Evolutionary conservation across 2,888 invertebrate species (phyloP), one percentile per base, ranked within the genome.

Genomic region (Ommatoiulus sabulosus): DNA sequence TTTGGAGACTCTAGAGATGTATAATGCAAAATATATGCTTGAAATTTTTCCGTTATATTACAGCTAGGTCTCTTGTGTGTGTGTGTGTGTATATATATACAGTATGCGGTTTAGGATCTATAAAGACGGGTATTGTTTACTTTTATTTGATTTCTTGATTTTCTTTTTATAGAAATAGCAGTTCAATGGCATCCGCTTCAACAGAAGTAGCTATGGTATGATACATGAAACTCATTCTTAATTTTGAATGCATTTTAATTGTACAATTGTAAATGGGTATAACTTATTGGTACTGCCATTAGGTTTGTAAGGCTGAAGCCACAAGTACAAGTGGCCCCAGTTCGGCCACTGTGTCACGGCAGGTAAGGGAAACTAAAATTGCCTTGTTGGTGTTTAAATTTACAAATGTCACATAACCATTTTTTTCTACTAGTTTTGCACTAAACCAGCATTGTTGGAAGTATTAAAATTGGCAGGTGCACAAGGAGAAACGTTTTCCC

Each of bases 391-490:
- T 48, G 12, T 48, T 2, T 48, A 48, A 12, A 12, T 48, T n/a
- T 48, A 48, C 7, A 12, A 48, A 48, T 48, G 48, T 48, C 48
- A 4, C 48, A 48, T 35, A 63, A 20, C 12, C 4, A 63, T 63
- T 63, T 72, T 72, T 72, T 88, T 15, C 20, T 86, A 24, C 15
- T 44, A 88, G 88, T 88, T 35, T 57, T n/a, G 52, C 43, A 86
- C 86, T 1, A 86, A 72, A 44, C 87, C 89, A 43, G 63, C 20
- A 4, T 72, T 89, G 15, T 44, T 89, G 72, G 89, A 87, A 7
- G 86, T 89, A 7, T 72, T 89, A 44, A 86, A 72, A 63, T 20
- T 85, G 2, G 89, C 63, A 4, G 89, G 89, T n/a, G 89, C 89
- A 17, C 17, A 89, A 72, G 87, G 87, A 8, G 87, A 86, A n/a